Conservation (phyloP, 2,797 vertebrate species). For the Echiichthys vipera region DNA sequence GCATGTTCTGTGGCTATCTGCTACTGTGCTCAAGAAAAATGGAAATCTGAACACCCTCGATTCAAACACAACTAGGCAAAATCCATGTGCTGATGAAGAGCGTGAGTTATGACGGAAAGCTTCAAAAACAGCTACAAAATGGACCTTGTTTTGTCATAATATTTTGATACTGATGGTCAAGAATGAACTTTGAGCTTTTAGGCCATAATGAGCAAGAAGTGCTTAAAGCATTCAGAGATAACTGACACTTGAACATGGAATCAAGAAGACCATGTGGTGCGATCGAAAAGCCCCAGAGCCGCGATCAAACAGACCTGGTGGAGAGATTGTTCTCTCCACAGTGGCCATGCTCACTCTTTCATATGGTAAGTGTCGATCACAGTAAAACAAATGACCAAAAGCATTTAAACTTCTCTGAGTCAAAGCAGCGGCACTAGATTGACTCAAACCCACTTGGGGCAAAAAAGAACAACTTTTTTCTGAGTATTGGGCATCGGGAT, state of each 20-base stretch:
- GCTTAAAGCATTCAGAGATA: not conserved
- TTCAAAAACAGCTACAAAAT: not conserved
- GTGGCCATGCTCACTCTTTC: not conserved
- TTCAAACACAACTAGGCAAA: not conserved
- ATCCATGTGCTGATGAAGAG: not conserved
- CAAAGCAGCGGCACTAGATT: not conserved
- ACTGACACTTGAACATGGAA: not conserved
- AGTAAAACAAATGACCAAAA: not conserved
- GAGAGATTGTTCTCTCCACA: not conserved
- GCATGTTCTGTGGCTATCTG: not conserved
- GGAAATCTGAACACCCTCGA: not conserved
- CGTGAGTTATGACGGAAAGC: not conserved
- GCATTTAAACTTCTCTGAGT: not conserved
- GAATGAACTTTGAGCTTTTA: not conserved
- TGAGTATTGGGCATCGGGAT: not conserved
- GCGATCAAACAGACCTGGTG: not conserved
- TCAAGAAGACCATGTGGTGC: not conserved
- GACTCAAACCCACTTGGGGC: not conserved
- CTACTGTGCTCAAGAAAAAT: not conserved
- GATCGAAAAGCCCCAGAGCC: not conserved
- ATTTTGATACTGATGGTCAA: not conserved
- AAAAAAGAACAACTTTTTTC: not conserved
- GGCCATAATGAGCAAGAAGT: not conserved
- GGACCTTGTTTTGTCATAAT: not conserved
- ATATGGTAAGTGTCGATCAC: not conserved